Evolutionary conservation across 2,888 invertebrate species (phyloP), one percentile per base, ranked within the genome.

Genomic region (Brachycybe producta): DNA sequence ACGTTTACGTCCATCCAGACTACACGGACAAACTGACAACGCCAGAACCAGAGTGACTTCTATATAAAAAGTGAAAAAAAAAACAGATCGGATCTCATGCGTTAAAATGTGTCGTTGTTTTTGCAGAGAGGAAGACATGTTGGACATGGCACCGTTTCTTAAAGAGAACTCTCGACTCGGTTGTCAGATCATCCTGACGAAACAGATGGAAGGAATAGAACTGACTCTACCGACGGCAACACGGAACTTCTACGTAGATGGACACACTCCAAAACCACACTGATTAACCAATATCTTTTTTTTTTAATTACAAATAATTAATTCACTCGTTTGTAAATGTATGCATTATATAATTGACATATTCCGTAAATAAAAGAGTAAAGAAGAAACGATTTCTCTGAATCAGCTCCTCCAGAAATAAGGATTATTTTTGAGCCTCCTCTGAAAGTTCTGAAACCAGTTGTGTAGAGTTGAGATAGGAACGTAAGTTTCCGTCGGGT

Each of bases 161-260:
- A 86, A 84, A 66, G 84, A 90, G 70, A 95, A 92, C 65, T 98
- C 97, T 48, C 77, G 97, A 67, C 73, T 67, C 79, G 84, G 90
- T 49, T 94, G 94, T 71, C 94, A 95, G 75, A 88, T 95, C 61
- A 75, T 80, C 53, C 70, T 94, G 42, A 82, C 77, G 1, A 90
- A 88, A 70, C 84, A 88, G 43, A 65, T 92, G 59, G 85, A 94
- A 55, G 94, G 92, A 1, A 74, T 94, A 52, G 80, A 80, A 65
- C 64, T 94, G 26, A 72, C 77, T 59, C 67, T 94, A 58, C 94
- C 94, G 0, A 75, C 80, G 65, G 87, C 86, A 41, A 94, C 94
- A 2, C 77, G 90, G 55, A 95, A 95, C 67, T 95, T 94, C 68
- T 94, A 94, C 68, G 97, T 98, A 2, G 98, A 99, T 65, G 97